Evolutionary conservation across 2,888 invertebrate genomes (phyloP), one percentile per base, ranked within the genome.

Genomic region (Shargacucullia verbasci): DNA sequence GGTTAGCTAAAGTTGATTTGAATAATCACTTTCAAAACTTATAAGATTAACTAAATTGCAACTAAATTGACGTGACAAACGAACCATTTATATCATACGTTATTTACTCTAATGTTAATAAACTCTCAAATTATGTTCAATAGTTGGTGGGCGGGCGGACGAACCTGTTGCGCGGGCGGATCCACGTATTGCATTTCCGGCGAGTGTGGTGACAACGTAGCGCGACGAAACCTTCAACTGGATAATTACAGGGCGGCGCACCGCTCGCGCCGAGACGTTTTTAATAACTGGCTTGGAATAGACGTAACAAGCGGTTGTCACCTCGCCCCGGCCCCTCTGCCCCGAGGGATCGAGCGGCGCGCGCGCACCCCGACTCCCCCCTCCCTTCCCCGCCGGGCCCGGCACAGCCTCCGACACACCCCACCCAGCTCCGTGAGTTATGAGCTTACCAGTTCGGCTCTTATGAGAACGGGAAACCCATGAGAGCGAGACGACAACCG

Each of bases 241-340:
- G 87, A 91, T 94, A 94, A 94, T 94, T 93, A 94, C 91, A 92
- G 94, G 93, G 93, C 93, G 94, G 93, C 87, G 76, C 93, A 91
- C 94, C 93, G 91, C 86, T 93, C 94, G 88, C 94, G 94, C 87
- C 94, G 94, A 94, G 94, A 94, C 92, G 94, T 94, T 94, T 94
- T 94, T 94, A 94, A 94, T 94, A 94, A 94, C 94, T 94, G 94
- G 93, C 94, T 94, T 94, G 85, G 92, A 83, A 88, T 91, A 89
- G 91, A 91, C 89, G 92, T 94, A 94, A 94, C 94, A 88, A 94
- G 93, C 92, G 94, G 94, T 94, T 94, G 93, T 93, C 93, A 90
- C 93, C 91, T 92, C 91, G 85, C 90, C 91, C 87, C 85, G 85
- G 83, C 83, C 79, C 84, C 82, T 71, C 84, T 82, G 85, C 87